Base-by-base conservation (phyloP, 2,797 vertebrate species). In the Hemitrygon akajei region DNA sequence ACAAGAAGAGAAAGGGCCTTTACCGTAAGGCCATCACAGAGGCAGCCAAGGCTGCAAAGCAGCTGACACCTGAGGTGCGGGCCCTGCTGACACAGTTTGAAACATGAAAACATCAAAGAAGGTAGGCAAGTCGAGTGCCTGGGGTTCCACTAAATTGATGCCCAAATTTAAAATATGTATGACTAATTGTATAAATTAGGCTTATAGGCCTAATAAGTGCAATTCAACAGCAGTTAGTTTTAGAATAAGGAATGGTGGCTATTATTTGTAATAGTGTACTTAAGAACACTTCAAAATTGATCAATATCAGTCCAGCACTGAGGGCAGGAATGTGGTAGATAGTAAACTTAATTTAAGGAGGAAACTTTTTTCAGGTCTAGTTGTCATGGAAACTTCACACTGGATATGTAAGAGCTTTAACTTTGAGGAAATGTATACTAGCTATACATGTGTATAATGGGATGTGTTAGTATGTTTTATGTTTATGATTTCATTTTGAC, bases 21-120 rank as follows among this genome's bases (percentile, higher is more conserved):
- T 99, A 99, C 96, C 98, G 98, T 95, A 99, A 98, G 95, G 98
- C 99, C 95, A 97, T 99, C 95, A 98, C 98, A 22, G 98, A 99
- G 97, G 99, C 99, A 4, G 99, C 98, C 66, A 98, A 98, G 94
- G 98, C 98, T 93, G 98, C 98, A 95, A 98, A 99, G 95, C 98
- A 99, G 97, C 98, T 99, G 94, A 99, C 98, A 87, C 99, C 99
- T 0, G 98, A 99, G 96, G 99, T 99, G 94, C 97, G 98, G 94
- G 98, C 98, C 94, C 97, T 99, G 96, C 97, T 99, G 95, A 99
- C 99, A 9, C 98, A 99, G 96, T 99, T 99, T 94, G 98, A 99
- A 96, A 99, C 99, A 97, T 99, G 98, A 98, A 95, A 96, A 3
- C 94, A 96, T 96, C 95, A 94, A 96, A 96, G 96, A 96, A 97